Evolutionary conservation across 2,888 invertebrate species (phyloP).

Genomic region (Ethmia dodecea): DNA sequence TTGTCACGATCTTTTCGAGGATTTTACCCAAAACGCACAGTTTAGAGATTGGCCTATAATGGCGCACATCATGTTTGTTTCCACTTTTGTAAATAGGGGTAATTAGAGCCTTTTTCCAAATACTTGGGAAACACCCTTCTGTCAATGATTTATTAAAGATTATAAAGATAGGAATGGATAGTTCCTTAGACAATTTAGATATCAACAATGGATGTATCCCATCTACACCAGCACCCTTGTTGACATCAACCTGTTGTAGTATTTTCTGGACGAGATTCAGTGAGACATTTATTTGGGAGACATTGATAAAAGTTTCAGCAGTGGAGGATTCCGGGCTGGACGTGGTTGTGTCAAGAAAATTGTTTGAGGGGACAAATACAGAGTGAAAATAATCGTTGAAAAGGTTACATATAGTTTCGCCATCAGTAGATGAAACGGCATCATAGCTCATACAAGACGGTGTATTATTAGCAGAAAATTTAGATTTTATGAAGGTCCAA

Average conservation of each 20-base stretch:
- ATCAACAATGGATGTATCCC: too few relatives aligned
- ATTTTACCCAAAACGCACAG: conserved; percentile 1
- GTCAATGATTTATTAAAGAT: not conserved
- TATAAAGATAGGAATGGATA: not conserved
- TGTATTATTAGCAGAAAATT: not conserved
- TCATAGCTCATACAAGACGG: not conserved
- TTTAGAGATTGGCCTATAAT: conserved; percentile 3
- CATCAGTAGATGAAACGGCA: not conserved
- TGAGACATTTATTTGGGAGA: not conserved
- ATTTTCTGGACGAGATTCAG: too few relatives aligned
- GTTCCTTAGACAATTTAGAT: not conserved
- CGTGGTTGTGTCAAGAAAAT: not conserved
- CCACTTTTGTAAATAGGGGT: not conserved
- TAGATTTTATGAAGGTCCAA: not conserved
- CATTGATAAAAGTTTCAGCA: not conserved
- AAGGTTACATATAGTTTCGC: not conserved
- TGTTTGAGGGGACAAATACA: not conserved
- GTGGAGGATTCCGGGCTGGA: not conserved
- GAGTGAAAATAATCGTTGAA: not conserved
- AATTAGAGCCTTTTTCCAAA: conserved; percentile 1
- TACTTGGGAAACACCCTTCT: not conserved
- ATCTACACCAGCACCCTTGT: too few relatives aligned
- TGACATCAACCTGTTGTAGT: not conserved
- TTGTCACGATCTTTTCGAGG: not conserved
- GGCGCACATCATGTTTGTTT: not conserved